Conservation (phyloP, 2,797 vertebrate genomes). For the Semaprochilodus insignis region DNA sequence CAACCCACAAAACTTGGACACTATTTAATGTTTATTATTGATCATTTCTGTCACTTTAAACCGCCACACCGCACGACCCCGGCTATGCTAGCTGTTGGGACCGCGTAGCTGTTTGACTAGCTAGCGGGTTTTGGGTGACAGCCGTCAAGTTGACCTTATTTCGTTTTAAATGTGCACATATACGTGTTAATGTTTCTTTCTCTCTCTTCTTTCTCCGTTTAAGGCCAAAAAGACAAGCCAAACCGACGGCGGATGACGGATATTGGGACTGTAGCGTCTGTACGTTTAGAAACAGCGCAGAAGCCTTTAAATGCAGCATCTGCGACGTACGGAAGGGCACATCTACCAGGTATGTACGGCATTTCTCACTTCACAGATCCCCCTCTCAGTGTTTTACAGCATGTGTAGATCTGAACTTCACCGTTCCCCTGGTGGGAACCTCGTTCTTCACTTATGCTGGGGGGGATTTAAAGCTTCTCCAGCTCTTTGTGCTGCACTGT, state of each 20-base stretch:
- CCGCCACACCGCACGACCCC: too few species aligned
- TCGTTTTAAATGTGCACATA: conserved; percentile 7
- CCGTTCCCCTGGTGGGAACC: too few species aligned
- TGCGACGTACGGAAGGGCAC: conserved; percentile 99
- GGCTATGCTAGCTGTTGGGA: too few species aligned
- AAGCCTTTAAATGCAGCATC: conserved; percentile 99
- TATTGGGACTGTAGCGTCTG: conserved; percentile 99
- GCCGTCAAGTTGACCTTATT: conserved; percentile 70
- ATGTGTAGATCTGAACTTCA: background rate
- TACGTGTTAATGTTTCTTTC: background rate
- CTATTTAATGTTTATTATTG: too few species aligned
- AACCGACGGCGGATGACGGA: conserved; percentile 93
- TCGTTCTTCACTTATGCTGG: background rate
- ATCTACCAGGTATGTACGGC: conserved; percentile 90
- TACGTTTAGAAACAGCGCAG: conserved; percentile 97
- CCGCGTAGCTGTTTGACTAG: background rate
- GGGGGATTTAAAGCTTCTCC: conserved; percentile 13
- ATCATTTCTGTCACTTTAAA: too few species aligned
- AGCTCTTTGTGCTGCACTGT: conserved; percentile 37
- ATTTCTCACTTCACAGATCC: conserved; percentile 4
- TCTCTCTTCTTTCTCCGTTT: conserved; percentile 44
- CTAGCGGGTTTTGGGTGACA: conserved; percentile 42
- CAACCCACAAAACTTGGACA: background rate
- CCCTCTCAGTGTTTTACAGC: background rate
- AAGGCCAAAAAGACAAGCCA: conserved; percentile 99